These are phyloP conservation scores for Macrosoma leucophasiata DNA, from an alignment of 2,888 invertebrate genomes.

Conservation along the genomic window DNA sequence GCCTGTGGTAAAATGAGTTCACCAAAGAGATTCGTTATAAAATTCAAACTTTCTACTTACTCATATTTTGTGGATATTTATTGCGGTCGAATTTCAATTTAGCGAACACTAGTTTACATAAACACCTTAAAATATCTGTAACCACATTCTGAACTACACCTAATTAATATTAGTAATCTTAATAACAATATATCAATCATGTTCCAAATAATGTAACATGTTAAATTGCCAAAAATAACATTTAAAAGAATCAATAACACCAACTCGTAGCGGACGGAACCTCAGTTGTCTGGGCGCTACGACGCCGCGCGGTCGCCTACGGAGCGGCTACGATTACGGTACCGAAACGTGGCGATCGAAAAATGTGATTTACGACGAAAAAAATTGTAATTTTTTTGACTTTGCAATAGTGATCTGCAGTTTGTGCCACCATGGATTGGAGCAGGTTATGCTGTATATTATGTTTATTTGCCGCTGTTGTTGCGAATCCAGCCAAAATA, in stretches of 20 bases:
- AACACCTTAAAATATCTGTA: no score
- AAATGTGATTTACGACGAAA: slow-evolving; percentile 46
- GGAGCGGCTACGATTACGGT: slow-evolving; percentile 15
- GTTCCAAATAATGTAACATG: slow-evolving; percentile 34
- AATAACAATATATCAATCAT: slow-evolving; percentile 14
- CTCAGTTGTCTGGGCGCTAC: slow-evolving; percentile 63
- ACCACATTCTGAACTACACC: no score
- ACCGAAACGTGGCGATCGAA: slow-evolving; percentile 28
- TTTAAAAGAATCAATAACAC: slow-evolving; percentile 73
- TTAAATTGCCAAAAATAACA: slow-evolving; percentile 71
- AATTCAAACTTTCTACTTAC: no score
- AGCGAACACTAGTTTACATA: no score
- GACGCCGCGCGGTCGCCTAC: slow-evolving; percentile 43
- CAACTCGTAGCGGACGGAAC: slow-evolving; percentile 39
- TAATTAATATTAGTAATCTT: no score
- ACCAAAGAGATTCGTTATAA: no score
- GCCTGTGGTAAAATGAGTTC: no score
- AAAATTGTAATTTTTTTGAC: slow-evolving; percentile 31
- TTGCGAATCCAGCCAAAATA: slow-evolving; percentile 66
- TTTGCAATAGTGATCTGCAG: slow-evolving; percentile 31
- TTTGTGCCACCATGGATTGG: slow-evolving; percentile 55
- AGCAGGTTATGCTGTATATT: slow-evolving; percentile 30
- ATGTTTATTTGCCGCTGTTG: slow-evolving; percentile 38
- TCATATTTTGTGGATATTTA: no score
- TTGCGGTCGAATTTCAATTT: no score